Percentiles rank a stretch among this genome's conserved stretches.
phyloP scores from a whole-genome alignment of 2,113 vertebrate genomes.

The Varanus salvator region DNA sequence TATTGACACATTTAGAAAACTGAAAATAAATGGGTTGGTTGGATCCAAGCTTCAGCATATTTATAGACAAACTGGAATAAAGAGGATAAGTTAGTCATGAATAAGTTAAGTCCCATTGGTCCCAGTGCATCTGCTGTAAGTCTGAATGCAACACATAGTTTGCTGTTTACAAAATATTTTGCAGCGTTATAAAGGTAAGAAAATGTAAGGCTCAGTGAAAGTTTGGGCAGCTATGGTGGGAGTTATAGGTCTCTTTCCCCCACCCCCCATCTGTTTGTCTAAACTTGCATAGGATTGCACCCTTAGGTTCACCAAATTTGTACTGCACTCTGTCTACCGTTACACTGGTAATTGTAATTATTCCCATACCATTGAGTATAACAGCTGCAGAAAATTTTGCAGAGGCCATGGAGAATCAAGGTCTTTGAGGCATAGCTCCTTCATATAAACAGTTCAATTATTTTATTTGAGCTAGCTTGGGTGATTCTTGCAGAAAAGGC shows the following conservation, averaged over 20 bases:
- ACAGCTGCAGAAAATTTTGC: slow-evolving; percentile 53
- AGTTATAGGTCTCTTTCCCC: too few relatives aligned
- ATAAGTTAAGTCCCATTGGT: too few relatives aligned
- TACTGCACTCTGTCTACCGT: background rate
- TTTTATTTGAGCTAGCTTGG: slow-evolving; percentile 52
- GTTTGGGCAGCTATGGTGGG: too few relatives aligned
- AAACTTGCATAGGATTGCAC: too few relatives aligned
- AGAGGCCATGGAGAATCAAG: slow-evolving; percentile 40
- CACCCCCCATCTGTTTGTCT: too few relatives aligned
- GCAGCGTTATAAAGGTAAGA: background rate
- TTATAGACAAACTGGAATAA: too few relatives aligned
- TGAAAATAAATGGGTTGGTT: background rate
- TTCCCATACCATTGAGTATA: slow-evolving; percentile 48
- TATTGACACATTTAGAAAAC: background rate
- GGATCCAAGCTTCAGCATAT: too few relatives aligned
- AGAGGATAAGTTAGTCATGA: too few relatives aligned
- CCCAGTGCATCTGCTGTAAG: too few relatives aligned
- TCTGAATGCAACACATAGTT: background rate
- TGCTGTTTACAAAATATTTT: background rate
- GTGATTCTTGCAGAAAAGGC: slow-evolving; percentile 40
- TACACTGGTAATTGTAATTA: slow-evolving; percentile 40
- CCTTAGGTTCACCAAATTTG: background rate
- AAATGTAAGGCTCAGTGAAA: background rate
- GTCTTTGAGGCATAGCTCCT: slow-evolving; percentile 50
- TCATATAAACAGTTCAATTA: slow-evolving; percentile 56